A percentile compares a stretch with the other conserved stretches of the same genome.
Evolutionary conservation across 2,888 invertebrate genomes (phyloP).

Genomic region (Cryptocephalus primarius): DNA sequence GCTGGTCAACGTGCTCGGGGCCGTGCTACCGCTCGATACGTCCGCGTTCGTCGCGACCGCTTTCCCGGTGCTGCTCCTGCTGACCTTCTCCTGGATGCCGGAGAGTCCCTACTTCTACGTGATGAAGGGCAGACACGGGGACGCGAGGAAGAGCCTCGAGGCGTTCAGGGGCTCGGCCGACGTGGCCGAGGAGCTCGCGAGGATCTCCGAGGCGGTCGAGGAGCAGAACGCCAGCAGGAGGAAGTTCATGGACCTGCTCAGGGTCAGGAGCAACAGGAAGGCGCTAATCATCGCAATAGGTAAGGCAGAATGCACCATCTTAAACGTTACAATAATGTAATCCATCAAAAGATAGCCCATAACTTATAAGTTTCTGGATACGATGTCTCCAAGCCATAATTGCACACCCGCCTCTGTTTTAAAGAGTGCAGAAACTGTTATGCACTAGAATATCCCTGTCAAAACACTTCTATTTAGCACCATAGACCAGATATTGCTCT

Average conservation of each 20-base stretch:
- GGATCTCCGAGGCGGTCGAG: conserved; percentile 25
- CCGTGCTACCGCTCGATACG: conserved; percentile 37
- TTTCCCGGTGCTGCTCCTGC: conserved; percentile 37
- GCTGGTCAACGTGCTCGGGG: conserved; percentile 39
- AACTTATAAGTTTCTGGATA: too few species aligned
- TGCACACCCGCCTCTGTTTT: too few species aligned
- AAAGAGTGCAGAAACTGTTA: too few species aligned
- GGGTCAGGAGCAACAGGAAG: conserved; percentile 46
- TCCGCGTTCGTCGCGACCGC: conserved; percentile 40
- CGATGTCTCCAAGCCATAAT: too few species aligned
- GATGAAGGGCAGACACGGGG: conserved; percentile 33
- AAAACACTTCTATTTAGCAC: too few species aligned
- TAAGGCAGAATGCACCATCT: neutral
- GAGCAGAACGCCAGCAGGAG: conserved; percentile 41
- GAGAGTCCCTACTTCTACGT: conserved; percentile 47
- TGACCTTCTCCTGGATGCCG: conserved; percentile 42
- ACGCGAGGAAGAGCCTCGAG: conserved; percentile 39
- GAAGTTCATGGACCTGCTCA: conserved; percentile 44
- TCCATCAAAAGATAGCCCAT: too few species aligned
- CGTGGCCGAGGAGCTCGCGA: conserved; percentile 35
- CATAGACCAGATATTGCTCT: too few species aligned
- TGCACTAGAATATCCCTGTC: too few species aligned
- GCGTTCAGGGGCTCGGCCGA: conserved; percentile 39
- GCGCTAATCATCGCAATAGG: conserved; percentile 51
- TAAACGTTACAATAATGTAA: too few species aligned